Evolutionary conservation across 2,888 invertebrate genomes (phyloP).

Genomic region (Halocaridina rubra): DNA sequence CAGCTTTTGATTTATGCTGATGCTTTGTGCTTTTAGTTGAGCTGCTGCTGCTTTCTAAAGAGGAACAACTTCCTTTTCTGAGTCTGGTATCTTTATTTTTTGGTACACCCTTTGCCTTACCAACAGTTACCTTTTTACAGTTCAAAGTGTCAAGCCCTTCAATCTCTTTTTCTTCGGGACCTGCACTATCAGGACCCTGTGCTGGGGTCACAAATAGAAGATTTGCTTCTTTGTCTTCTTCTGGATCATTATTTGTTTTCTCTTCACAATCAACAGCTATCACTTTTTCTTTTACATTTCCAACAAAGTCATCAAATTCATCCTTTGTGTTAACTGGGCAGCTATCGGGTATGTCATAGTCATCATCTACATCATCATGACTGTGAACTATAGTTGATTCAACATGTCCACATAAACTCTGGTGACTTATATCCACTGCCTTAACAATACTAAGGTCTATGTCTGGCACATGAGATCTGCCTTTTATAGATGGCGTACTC

Average conservation of each 20-base stretch:
- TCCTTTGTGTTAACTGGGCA: conserved; percentile 57
- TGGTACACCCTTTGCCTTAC: too few relatives aligned
- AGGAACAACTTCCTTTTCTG: neutral
- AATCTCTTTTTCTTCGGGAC: too few relatives aligned
- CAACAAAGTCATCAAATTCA: conserved; percentile 45
- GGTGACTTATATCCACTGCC: neutral
- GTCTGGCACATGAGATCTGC: neutral
- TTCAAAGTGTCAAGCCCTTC: too few relatives aligned
- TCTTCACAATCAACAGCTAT: neutral
- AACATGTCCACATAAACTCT: neutral
- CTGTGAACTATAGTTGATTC: neutral
- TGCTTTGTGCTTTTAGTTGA: neutral
- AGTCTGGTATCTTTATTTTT: neutral
- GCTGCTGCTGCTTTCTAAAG: neutral
- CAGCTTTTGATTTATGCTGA: neutral
- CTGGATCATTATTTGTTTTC: neutral
- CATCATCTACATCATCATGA: conserved; percentile 16
- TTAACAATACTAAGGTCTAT: conserved; percentile 19
- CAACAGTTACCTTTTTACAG: too few relatives aligned
- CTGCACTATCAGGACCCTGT: neutral
- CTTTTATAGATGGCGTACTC: conserved; percentile 3
- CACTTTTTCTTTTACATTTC: conserved; percentile 1
- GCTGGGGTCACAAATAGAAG: conserved; percentile 42
- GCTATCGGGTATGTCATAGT: conserved; percentile 31
- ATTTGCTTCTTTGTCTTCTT: conserved; percentile 17